phyloP scores from a whole-genome alignment of 1,140 invertebrate species.

The Eciton burchellii region DNA sequence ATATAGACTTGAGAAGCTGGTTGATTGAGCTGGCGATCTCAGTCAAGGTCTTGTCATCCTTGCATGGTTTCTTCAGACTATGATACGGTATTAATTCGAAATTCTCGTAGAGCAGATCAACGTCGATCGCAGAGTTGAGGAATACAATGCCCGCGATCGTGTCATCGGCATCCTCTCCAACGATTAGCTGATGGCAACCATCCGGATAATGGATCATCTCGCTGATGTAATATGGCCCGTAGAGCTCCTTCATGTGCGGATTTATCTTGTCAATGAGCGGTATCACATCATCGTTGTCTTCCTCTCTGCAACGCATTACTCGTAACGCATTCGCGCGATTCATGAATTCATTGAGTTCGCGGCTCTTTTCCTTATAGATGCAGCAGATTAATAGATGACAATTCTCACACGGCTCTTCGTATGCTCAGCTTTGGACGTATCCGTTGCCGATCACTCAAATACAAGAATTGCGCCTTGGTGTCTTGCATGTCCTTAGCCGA shows the following conservation, averaged over 20 bases:
- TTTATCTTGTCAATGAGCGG: conserved; percentile 88
- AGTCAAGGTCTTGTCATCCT: neutral
- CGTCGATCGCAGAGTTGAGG: conserved; percentile 88
- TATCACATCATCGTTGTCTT: conserved; percentile 91
- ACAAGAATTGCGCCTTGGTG: conserved; percentile 74
- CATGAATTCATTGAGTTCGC: neutral
- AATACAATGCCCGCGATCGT: conserved; percentile 88
- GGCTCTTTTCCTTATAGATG: too few relatives aligned
- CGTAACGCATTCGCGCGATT: too few relatives aligned
- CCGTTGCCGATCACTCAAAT: conserved; percentile 79
- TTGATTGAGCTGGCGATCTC: neutral
- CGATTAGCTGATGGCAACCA: conserved; percentile 78
- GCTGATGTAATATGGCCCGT: conserved; percentile 90
- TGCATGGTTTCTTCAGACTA: conserved; percentile 85
- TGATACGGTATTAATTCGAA: conserved; percentile 89
- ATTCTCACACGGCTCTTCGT: conserved; percentile 85
- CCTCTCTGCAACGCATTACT: conserved; percentile 85
- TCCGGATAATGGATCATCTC: conserved; percentile 86
- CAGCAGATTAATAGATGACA: neutral
- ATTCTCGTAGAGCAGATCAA: conserved; percentile 87
- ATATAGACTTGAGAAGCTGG: conserved; percentile 16
- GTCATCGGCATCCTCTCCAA: conserved; percentile 85
- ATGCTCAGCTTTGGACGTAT: conserved; percentile 84
- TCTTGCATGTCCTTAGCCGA: conserved; percentile 35
- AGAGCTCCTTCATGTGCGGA: conserved; percentile 85